These are phyloP conservation scores for Penaeus vannamei DNA, from an alignment of 1,140 invertebrate genomes.

Conservation along the genomic window DNA sequence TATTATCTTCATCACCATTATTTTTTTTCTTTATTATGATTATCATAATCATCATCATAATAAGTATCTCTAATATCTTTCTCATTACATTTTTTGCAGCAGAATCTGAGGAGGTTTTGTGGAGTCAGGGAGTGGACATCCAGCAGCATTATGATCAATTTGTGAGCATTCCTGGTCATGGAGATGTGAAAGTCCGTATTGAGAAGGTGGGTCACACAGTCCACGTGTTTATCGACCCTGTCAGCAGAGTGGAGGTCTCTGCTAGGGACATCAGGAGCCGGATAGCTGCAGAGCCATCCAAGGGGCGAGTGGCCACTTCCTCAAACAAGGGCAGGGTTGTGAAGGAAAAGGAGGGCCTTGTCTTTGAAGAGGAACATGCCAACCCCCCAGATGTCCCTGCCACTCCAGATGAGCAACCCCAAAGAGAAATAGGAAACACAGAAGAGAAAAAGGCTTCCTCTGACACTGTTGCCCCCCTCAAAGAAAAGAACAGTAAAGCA, in stretches of 20 bases:
- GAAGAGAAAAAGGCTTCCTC: background rate
- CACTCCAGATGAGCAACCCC: background rate
- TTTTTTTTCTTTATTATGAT: too few species aligned
- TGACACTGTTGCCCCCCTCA: background rate
- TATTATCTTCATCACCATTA: too few species aligned
- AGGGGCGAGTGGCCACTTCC: constrained; percentile 56
- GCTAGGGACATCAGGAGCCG: constrained; percentile 79
- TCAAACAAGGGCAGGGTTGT: constrained; percentile 52
- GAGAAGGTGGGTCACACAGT: constrained; percentile 75
- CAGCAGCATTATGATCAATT: constrained; percentile 76
- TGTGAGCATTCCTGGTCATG: constrained; percentile 78
- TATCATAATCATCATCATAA: background rate
- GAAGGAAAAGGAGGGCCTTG: constrained; percentile 52
- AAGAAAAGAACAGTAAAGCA: constrained; percentile 35
- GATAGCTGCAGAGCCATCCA: constrained; percentile 62
- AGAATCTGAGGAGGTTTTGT: constrained; percentile 68
- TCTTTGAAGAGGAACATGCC: constrained; percentile 24
- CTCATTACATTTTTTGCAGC: constrained; percentile 18
- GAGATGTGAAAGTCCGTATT: constrained; percentile 82
- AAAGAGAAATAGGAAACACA: constrained; percentile 4
- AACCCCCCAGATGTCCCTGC: background rate
- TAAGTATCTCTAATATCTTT: background rate
- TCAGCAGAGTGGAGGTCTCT: constrained; percentile 80
- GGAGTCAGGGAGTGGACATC: constrained; percentile 72
- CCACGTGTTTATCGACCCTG: constrained; percentile 77